phyloP scores from a whole-genome alignment of 2,888 invertebrate species.

The Trachelus stipa region DNA sequence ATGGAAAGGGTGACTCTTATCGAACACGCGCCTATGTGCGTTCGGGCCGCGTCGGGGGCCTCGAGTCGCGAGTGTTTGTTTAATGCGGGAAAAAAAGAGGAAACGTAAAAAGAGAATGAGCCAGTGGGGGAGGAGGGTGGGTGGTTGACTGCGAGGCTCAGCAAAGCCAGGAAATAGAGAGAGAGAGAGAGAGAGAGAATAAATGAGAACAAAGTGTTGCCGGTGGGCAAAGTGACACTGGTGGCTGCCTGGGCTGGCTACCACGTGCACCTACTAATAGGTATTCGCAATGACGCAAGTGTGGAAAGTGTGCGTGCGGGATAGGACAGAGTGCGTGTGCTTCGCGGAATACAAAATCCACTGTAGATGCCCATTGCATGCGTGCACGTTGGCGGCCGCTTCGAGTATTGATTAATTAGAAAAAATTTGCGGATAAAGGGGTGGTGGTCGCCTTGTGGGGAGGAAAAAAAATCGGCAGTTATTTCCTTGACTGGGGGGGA shows the following conservation, averaged over 20 bases:
- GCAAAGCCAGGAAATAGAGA: neutral
- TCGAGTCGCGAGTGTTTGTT: neutral
- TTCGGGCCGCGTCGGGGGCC: neutral
- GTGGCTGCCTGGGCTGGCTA: neutral
- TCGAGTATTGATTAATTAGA: constrained; percentile 47
- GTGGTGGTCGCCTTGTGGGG: constrained; percentile 20
- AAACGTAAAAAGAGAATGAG: neutral
- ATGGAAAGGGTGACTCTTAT: neutral
- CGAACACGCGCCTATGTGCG: neutral
- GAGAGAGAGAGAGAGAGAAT: no score
- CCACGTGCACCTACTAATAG: neutral
- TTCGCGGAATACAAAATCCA: neutral
- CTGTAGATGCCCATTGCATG: neutral
- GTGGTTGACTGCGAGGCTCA: neutral
- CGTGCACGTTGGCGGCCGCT: neutral
- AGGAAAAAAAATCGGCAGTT: constrained; percentile 29
- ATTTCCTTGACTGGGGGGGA: neutral
- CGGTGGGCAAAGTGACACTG: neutral
- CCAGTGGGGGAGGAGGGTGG: neutral
- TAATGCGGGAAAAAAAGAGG: neutral
- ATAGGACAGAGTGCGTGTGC: neutral
- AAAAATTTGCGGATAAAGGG: constrained; percentile 29
- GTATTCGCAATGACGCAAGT: neutral
- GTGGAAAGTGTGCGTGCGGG: neutral
- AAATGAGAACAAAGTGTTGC: neutral